Evolutionary conservation across 2,113 vertebrate species (phyloP).

Genomic region (Apus apus): DNA sequence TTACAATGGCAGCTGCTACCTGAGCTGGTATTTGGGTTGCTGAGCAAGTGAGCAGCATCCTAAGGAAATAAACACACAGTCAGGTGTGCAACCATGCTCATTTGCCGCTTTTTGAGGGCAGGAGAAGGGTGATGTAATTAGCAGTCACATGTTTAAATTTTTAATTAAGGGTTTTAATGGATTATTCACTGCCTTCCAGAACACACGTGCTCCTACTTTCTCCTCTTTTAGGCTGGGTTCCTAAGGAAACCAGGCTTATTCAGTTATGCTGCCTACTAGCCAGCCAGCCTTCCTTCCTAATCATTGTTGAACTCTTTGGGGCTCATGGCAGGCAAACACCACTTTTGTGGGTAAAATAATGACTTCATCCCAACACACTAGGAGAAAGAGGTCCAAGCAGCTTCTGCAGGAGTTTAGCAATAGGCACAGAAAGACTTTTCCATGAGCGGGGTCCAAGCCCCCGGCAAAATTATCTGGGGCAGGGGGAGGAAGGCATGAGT

Average conservation of each 20-base stretch:
- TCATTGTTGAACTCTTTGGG: not conserved
- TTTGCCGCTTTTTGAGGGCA: slow-evolving; percentile 59
- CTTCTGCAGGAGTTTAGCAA: not conserved
- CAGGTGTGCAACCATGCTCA: slow-evolving; percentile 58
- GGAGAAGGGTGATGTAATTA: slow-evolving; percentile 63
- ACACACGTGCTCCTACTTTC: slow-evolving; percentile 54
- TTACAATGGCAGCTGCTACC: slow-evolving; percentile 63
- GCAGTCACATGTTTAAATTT: slow-evolving; percentile 68
- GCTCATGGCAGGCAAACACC: not conserved
- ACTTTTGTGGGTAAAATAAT: slow-evolving; percentile 21
- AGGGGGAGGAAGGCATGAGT: not conserved
- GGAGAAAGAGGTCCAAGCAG: slow-evolving; percentile 17
- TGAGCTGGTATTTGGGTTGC: slow-evolving; percentile 57
- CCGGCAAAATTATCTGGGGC: not conserved
- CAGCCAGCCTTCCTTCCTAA: slow-evolving; percentile 42
- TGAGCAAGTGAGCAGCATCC: slow-evolving; percentile 58
- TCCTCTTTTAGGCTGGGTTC: slow-evolving; percentile 50
- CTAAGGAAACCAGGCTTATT: slow-evolving; percentile 66
- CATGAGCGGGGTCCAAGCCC: not conserved
- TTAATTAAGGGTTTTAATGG: slow-evolving; percentile 71
- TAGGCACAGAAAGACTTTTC: not conserved
- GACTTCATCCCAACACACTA: slow-evolving; percentile 14
- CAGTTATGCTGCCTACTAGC: slow-evolving; percentile 36
- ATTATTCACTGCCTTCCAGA: slow-evolving; percentile 65
- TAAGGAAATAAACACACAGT: slow-evolving; percentile 52